Conservation (phyloP, 2,888 invertebrate species). For the Pandemis cinnamomeana region DNA sequence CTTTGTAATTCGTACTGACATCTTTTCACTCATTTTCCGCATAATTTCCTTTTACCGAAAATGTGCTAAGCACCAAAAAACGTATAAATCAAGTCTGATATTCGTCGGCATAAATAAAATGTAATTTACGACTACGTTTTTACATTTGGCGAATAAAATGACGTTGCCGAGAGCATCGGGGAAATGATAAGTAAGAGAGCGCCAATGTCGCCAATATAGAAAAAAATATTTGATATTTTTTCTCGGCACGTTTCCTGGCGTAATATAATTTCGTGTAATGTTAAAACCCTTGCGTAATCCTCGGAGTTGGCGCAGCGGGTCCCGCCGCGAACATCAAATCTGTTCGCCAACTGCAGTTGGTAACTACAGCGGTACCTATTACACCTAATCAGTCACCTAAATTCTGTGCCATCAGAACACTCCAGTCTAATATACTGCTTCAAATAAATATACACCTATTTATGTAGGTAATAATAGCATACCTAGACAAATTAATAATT, state of each 20-base stretch:
- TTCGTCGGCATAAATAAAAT: constrained; percentile 66
- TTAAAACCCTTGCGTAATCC: constrained; percentile 31
- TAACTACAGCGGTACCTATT: neutral
- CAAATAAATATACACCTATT: neutral
- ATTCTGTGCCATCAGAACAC: neutral
- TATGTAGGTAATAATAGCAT: neutral
- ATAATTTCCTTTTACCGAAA: constrained; percentile 41
- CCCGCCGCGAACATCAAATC: neutral
- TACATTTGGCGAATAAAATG: constrained; percentile 63
- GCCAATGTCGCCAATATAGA: constrained; percentile 39
- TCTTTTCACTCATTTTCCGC: constrained; percentile 39
- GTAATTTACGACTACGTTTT: constrained; percentile 69
- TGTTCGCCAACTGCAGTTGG: constrained; percentile 5
- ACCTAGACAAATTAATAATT: neutral
- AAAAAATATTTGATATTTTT: constrained; percentile 44
- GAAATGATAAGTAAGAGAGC: constrained; percentile 41
- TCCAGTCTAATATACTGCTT: neutral
- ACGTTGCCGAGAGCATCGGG: constrained; percentile 52
- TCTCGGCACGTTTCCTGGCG: constrained; percentile 37
- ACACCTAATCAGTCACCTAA: neutral
- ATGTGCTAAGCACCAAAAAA: constrained; percentile 51
- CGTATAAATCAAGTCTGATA: constrained; percentile 70
- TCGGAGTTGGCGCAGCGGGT: constrained; percentile 17
- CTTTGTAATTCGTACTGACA: constrained; percentile 36
- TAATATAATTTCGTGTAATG: constrained; percentile 36